Percentiles rank a stretch among this genome's conserved stretches.
These are phyloP conservation scores for Chrysochloris asiatica DNA, from an alignment of 2,113 vertebrate genomes.

Conservation along the genomic window DNA sequence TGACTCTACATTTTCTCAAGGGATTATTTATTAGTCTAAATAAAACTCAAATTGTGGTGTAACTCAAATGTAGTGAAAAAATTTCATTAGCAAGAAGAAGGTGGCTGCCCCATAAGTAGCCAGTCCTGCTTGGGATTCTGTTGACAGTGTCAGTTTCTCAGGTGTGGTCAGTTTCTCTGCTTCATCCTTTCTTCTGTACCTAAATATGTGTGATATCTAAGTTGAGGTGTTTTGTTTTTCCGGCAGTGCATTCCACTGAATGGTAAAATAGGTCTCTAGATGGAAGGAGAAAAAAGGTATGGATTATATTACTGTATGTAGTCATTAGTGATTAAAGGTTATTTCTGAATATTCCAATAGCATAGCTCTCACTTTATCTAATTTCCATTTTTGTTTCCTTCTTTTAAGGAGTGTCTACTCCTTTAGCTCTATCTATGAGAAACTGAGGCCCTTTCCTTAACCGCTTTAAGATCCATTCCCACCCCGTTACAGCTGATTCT, in stretches of 20 bases:
- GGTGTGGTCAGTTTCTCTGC: too few relatives aligned
- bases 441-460: neutral
- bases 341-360: too few relatives aligned
- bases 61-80: slow-evolving; percentile 10
- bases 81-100: neutral
- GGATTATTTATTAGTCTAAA: slow-evolving; percentile 20
- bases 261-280: slow-evolving; percentile 6
- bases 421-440: neutral
- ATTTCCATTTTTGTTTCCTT: slow-evolving; percentile 2
- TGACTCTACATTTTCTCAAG: slow-evolving; percentile 4
- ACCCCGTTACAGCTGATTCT: neutral
- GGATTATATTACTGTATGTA: neutral
- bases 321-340: slow-evolving; percentile 18
- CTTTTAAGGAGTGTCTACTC: neutral
- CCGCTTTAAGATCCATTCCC: neutral
- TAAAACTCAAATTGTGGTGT: slow-evolving; percentile 29
- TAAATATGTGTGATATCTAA: too few relatives aligned
- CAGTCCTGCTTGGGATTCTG: too few relatives aligned
- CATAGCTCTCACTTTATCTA: too few relatives aligned
- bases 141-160: too few relatives aligned
- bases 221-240: too few relatives aligned
- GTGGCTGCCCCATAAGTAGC: neutral
- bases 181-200: too few relatives aligned
- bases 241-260: too few relatives aligned
- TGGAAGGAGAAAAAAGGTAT: neutral